Percentiles rank a stretch among this genome's conserved stretches.
phyloP scores from a whole-genome alignment of 1,140 invertebrate genomes.

The Ruditapes philippinarum region DNA sequence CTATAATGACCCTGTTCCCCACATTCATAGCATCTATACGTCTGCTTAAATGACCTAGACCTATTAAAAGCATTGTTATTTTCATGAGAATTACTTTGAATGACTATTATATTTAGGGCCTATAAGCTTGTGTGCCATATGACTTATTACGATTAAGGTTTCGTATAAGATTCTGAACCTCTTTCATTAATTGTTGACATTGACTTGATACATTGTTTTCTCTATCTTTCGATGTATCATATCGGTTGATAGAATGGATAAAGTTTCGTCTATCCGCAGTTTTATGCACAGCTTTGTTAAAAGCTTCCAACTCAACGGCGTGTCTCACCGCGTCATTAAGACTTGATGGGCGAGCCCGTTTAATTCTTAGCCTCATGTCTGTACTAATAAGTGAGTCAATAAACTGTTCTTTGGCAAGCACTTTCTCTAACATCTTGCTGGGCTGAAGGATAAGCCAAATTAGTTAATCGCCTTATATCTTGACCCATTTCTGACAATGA shows the following conservation, averaged over 20 bases:
- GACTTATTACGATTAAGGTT: not conserved
- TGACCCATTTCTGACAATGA: constrained; percentile 11
- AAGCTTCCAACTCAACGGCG: constrained; percentile 44
- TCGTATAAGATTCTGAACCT: not conserved
- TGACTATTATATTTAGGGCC: not conserved
- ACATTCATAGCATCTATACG: not conserved
- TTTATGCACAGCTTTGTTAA: not conserved
- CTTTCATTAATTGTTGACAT: not conserved
- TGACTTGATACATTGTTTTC: not conserved
- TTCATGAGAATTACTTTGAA: not conserved
- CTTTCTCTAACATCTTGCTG: constrained; percentile 32
- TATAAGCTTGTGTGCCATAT: too few relatives aligned
- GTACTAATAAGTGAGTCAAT: constrained; percentile 13
- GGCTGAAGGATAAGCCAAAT: constrained; percentile 31
- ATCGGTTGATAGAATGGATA: not conserved
- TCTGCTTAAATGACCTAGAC: not conserved
- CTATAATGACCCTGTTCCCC: not conserved
- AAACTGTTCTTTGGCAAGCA: constrained; percentile 41
- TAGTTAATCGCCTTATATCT: constrained; percentile 1
- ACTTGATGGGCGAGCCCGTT: constrained; percentile 1
- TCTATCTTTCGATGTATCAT: not conserved
- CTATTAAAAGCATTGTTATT: not conserved
- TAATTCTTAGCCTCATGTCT: too few relatives aligned
- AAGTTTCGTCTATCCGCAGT: not conserved
- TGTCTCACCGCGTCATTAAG: constrained; percentile 47